phyloP scores from a whole-genome alignment of 2,797 vertebrate species.

The Acrossocheilus wenchowensis region DNA sequence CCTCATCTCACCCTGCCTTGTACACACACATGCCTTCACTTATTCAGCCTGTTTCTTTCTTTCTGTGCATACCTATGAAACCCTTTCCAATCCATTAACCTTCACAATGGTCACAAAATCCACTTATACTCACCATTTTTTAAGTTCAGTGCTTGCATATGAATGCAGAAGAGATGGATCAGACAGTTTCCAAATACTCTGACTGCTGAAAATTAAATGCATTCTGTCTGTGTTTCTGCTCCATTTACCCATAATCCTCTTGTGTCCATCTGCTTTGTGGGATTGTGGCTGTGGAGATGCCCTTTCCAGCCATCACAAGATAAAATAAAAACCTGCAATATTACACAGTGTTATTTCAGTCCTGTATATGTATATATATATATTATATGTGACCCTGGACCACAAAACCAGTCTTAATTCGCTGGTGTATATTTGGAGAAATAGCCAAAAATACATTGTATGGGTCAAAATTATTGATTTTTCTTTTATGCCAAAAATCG shows the following conservation, averaged over 20 bases:
- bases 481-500: too few species aligned
- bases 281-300: conserved; percentile 8
- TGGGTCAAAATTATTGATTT: too few species aligned
- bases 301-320: background rate
- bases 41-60: background rate
- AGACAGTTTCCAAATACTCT: background rate
- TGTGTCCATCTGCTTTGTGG: conserved; percentile 42
- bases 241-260: conserved; percentile 39
- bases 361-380: too few species aligned
- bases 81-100: background rate
- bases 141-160: background rate
- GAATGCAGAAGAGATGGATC: background rate
- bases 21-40: background rate
- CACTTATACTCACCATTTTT: background rate
- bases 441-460: too few species aligned
- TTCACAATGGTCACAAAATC: background rate
- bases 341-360: background rate
- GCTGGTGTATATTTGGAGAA: too few species aligned
- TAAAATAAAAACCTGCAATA: conserved; percentile 3
- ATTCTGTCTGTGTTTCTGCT: background rate
- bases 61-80: background rate
- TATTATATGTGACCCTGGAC: too few species aligned
- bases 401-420: too few species aligned
- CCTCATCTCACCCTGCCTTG: background rate
- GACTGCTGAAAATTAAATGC: background rate